Evolutionary conservation across 2,113 vertebrate species (phyloP), one percentile per base, ranked within the genome.

Genomic region (Origma solitaria): DNA sequence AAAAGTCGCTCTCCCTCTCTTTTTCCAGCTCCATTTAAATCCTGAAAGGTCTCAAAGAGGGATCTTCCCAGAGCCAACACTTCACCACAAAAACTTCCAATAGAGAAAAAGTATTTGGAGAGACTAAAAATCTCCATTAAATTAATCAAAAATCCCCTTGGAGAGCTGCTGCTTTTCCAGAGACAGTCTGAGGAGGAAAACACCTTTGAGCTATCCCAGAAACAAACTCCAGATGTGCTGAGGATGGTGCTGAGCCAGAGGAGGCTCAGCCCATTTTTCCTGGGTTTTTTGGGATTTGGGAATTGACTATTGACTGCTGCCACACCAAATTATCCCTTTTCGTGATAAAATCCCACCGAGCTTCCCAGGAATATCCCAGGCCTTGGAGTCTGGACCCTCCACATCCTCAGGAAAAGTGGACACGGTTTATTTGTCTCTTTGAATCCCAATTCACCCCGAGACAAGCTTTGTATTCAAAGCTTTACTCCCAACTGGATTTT

Each of bases 381-480:
- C 58, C 28, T 10, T 5, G 19, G 33, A 37, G 21, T 9, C 22
- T 5, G 5, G 30, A 6, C 11, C 23, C 6, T 0, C 9, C 20
- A 0, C 30, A 3, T 3, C 49, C 53, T 37, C 12, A 15, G n/a
- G 47, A 19, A 33, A 56, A 27, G 23, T 7, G 0, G 14, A 4
- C 6, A 7, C 0, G 1, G 11, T 75, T 57, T 31, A 24, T 76
- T 68, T 37, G 4, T 35, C 51, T 33, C 37, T 50, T 61, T 31
- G 56, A 83, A 75, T 47, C 44, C 28, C 42, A 45, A n/a, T n/a
- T n/a, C n/a, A n/a, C n/a, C n/a, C n/a, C n/a, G n/a, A 62, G 42
- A 13, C 25, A 33, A 70, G 42, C 14, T 73, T 66, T 57, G 35
- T 13, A 50, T 72, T 90, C 85, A 44, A 79, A 68, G 78, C 54